Percentiles rank a stretch among this genome's conserved stretches.
Conservation (phyloP, 2,888 invertebrate genomes). For the Drosophila colorata region DNA sequence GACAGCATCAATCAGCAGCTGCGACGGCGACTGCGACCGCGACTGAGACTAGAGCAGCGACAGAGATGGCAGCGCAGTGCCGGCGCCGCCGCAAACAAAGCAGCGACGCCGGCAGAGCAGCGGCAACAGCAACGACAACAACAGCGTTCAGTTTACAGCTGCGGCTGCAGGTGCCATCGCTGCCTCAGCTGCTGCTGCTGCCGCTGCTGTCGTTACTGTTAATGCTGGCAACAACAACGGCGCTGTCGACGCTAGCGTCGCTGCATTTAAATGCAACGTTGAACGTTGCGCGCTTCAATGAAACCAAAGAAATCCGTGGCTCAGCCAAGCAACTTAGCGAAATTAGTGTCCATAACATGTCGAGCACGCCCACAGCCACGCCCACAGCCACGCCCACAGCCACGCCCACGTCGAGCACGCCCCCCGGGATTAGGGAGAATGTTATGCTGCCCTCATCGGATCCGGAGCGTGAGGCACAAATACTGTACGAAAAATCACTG, state of each 20-base stretch:
- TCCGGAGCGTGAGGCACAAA: slow-evolving; percentile 84
- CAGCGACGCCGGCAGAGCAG: slow-evolving; percentile 64
- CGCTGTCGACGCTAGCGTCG: slow-evolving; percentile 39
- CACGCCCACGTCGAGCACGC: slow-evolving; percentile 27
- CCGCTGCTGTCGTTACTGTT: slow-evolving; percentile 20
- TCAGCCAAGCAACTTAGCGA: slow-evolving; percentile 48
- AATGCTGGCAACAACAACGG: slow-evolving; percentile 33
- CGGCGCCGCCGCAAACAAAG: slow-evolving; percentile 59
- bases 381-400: slow-evolving; percentile 42
- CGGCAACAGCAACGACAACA: slow-evolving; percentile 17
- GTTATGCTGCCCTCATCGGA: slow-evolving; percentile 84
- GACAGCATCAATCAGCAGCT: slow-evolving; percentile 82
- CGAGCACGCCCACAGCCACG: slow-evolving; percentile 43
- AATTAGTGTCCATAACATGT: slow-evolving; percentile 52
- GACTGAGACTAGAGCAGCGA: slow-evolving; percentile 27
- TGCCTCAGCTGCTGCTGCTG: slow-evolving; percentile 30
- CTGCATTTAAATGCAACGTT: slow-evolving; percentile 38
- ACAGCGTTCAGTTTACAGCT: slow-evolving; percentile 29
- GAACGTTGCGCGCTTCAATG: slow-evolving; percentile 20
- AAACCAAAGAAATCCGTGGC: slow-evolving; percentile 53
- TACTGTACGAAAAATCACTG: slow-evolving; percentile 84
- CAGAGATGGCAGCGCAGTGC: slow-evolving; percentile 63
- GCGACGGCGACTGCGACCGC: slow-evolving; percentile 35
- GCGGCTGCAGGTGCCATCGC: slow-evolving; percentile 38
- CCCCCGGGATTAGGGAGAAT: slow-evolving; percentile 81